Conservation (phyloP, 2,888 invertebrate species). For the Tuta absoluta region DNA sequence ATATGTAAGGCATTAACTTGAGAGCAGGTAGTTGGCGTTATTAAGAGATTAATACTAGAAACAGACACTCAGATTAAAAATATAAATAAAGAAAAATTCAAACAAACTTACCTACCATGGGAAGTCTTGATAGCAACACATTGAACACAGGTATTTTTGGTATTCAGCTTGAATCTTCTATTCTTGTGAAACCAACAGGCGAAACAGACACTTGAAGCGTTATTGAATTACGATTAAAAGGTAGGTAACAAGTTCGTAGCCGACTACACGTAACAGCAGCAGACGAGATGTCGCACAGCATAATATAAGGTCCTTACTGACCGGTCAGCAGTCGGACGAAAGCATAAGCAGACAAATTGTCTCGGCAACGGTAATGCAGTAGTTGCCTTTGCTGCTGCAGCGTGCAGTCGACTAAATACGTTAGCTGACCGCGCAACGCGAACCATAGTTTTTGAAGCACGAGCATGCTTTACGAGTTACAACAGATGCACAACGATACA, state of each 20-base stretch:
- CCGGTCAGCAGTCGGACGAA: too few species aligned
- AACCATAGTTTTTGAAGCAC: neutral
- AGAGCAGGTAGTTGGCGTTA: neutral
- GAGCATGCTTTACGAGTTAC: conserved; percentile 1
- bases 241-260: too few species aligned
- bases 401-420: neutral
- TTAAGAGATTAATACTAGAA: neutral
- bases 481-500: neutral
- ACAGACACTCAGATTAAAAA: neutral
- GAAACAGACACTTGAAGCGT: neutral
- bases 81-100: neutral
- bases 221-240: too few species aligned
- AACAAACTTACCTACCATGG: conserved; percentile 1
- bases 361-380: too few species aligned
- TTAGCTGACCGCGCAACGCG: neutral
- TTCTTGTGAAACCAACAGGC: neutral
- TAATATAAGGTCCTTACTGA: too few species aligned
- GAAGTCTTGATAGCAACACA: neutral
- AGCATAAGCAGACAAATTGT: too few species aligned
- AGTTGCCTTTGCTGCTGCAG: too few species aligned
- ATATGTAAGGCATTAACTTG: too few species aligned
- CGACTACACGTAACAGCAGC: too few species aligned
- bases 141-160: too few species aligned
- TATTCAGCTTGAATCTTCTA: neutral
- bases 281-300: too few species aligned